These are phyloP conservation scores for Axinella damicornis DNA, from an alignment of 37 sponge, comb jelly and placozoan genomes.

Conservation along the genomic window DNA sequence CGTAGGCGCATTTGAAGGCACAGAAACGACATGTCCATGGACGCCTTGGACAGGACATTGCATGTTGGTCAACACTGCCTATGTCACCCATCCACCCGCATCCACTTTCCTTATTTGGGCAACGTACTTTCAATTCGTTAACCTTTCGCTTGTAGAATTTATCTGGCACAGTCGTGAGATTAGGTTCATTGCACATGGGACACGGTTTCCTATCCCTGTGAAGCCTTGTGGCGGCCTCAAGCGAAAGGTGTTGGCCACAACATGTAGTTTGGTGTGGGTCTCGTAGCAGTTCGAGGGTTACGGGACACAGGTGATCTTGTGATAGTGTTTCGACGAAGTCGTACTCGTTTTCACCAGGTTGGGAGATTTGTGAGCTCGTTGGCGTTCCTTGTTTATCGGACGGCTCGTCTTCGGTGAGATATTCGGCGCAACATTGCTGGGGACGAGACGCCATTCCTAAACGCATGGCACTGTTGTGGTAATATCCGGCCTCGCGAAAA, in stretches of 20 bases:
- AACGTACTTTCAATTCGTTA: conserved; percentile 18
- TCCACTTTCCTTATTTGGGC: conserved; percentile 29
- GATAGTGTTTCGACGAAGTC: conserved; percentile 26
- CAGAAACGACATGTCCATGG: conserved; percentile 30
- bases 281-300: conserved; percentile 24
- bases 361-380: too few relatives aligned
- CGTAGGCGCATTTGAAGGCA: conserved; percentile 3
- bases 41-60: conserved; percentile 24
- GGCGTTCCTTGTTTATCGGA: too few relatives aligned
- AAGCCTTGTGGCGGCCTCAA: neutral
- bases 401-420: too few relatives aligned
- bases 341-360: neutral
- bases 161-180: neutral
- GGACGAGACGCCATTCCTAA: too few relatives aligned
- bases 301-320: conserved; percentile 28
- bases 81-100: conserved; percentile 55
- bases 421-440: too few relatives aligned
- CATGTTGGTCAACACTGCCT: conserved; percentile 1
- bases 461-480: too few relatives aligned
- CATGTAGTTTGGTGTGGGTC: conserved; percentile 52
- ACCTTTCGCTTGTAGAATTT: conserved; percentile 29
- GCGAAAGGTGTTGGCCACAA: conserved; percentile 49
- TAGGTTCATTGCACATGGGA: conserved; percentile 33
- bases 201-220: conserved; percentile 25
- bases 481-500: too few relatives aligned